Conservation (phyloP, 2,888 invertebrate genomes). For the Papilio gigon region DNA sequence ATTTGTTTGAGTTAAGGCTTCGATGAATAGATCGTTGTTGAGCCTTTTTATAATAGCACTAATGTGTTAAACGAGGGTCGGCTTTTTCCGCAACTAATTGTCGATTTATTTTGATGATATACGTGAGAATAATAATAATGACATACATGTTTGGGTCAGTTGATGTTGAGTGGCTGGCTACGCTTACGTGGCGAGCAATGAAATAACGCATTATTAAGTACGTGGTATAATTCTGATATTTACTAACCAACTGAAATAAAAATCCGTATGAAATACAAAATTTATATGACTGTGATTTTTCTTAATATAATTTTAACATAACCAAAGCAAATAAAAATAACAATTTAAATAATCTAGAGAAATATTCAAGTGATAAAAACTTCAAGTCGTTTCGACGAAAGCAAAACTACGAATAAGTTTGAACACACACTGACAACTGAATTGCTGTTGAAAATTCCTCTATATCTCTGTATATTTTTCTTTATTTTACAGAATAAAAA, state of each 20-base stretch:
- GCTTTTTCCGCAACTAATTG: not conserved
- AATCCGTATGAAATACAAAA: too few relatives aligned
- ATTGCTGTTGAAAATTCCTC: not conserved
- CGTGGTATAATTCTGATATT: not conserved
- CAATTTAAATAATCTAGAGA: too few relatives aligned
- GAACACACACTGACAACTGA: not conserved
- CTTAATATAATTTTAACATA: too few relatives aligned
- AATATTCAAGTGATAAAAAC: too few relatives aligned
- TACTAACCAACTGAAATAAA: too few relatives aligned
- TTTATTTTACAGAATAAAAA: slow-evolving; percentile 1
- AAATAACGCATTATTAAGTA: not conserved
- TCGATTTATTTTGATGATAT: slow-evolving; percentile 13
- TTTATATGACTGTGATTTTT: too few relatives aligned
- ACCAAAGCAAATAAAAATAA: too few relatives aligned
- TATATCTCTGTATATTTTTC: not conserved
- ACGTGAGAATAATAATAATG: slow-evolving; percentile 5
- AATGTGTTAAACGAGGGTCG: slow-evolving; percentile 2
- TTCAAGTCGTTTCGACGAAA: too few relatives aligned
- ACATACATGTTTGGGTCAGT: slow-evolving; percentile 6
- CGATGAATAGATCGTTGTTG: slow-evolving; percentile 18
- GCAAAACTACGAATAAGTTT: not conserved
- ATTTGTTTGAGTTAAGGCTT: slow-evolving; percentile 33
- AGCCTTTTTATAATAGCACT: not conserved
- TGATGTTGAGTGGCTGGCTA: not conserved
- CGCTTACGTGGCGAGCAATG: not conserved